Evolutionary conservation across 2,888 invertebrate species (phyloP), one percentile per base, ranked within the genome.

Genomic region (Melolontha melolontha): DNA sequence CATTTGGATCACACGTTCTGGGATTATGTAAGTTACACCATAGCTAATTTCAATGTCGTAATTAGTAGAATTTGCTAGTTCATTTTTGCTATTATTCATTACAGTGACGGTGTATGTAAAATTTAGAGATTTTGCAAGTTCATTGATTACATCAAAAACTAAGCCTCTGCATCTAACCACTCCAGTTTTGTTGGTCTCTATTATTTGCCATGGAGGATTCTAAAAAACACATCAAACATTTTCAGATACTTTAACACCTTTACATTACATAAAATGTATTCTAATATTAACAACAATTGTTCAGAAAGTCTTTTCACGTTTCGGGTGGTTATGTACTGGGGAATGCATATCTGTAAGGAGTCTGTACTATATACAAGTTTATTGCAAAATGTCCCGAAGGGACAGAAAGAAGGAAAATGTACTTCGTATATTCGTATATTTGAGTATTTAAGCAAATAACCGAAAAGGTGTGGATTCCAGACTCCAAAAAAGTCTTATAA

Each of bases 151-250:
- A 77, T 95, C 93, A 76, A 95, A 93, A 17, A 92, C 87, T 47
- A 95, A 85, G 1, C 95, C 95, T 1, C 86, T 85, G 76, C 90
- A 90, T 63, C 86, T 85, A 0, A 89, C 83, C 14, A 17, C 80
- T 0, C 90, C 91, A 1, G 87, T 85, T 59, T 86, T 86, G 74
- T 90, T 89, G 0, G 83, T 81, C 55, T 85, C 85, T 1, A 94
- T 79, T 40, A 92, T 90, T 78, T 94, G 93, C 95, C 95, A 96
- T 0, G 95, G 95, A 0, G 95, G 95, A 83, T 92, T 93, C 95
- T 96, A 79, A 73, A 86, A 82, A 49, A 44, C 4, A 22, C n/a
- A n/a, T n/a, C n/a, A n/a, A n/a, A n/a, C n/a, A n/a, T n/a, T n/a
- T n/a, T n/a, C 27, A 52, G 50, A 63, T 2, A 10, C 22, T 0